Evolutionary conservation across 2,113 vertebrate species (phyloP).

Genomic region (Mesembrinibis cayennensis): DNA sequence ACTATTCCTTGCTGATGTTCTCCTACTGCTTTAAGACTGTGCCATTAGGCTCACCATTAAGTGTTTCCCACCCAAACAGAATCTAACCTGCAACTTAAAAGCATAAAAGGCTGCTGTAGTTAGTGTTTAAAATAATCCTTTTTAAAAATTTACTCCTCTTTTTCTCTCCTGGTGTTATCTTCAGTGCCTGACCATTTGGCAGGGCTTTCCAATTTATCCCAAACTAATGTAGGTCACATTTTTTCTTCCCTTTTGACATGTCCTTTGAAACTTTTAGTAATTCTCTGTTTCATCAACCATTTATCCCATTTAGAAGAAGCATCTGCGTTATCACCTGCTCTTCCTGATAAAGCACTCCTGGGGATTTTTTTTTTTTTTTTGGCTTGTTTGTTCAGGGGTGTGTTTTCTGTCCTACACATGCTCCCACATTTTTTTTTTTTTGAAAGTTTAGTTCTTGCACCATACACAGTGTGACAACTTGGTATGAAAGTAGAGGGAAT

Average conservation of each 20-base stretch:
- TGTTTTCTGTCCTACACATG: background rate
- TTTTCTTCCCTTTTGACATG: background rate
- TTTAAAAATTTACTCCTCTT: background rate
- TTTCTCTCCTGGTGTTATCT: background rate
- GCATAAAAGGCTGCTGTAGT: background rate
- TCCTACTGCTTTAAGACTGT: background rate
- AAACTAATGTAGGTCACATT: background rate
- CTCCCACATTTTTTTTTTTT: background rate
- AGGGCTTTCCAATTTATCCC: background rate
- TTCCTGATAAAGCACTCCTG: background rate
- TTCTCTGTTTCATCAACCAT: background rate
- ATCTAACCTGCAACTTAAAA: background rate
- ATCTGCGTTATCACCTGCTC: background rate
- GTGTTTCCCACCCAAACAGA: background rate
- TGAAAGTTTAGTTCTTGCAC: background rate
- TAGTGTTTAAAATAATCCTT: background rate
- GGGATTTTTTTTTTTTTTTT: background rate
- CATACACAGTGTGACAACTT: background rate
- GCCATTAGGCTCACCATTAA: background rate
- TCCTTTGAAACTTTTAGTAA: background rate
- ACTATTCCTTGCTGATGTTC: background rate
- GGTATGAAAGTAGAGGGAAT: background rate
- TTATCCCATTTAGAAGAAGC: background rate
- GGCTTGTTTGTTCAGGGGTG: background rate
- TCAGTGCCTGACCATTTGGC: background rate